Evolutionary conservation across 2,113 vertebrate species (phyloP).

Genomic region (Catharus bicknelli): DNA sequence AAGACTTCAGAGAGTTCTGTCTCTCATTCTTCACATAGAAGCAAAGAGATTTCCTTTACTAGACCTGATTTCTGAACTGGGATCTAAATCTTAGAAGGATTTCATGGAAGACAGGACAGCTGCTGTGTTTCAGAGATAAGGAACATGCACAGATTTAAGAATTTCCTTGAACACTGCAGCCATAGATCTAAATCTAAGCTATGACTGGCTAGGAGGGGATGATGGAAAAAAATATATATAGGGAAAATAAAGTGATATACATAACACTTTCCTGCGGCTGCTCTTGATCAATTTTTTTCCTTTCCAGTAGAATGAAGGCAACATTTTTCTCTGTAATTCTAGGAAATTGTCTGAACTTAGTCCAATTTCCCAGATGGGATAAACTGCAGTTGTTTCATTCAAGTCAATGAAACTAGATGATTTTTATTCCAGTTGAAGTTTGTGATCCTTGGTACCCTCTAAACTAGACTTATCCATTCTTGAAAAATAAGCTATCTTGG

Average conservation of each 20-base stretch:
- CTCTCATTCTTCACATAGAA: neutral
- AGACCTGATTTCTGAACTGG: neutral
- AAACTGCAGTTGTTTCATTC: neutral
- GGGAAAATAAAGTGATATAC: neutral
- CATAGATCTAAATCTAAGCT: neutral
- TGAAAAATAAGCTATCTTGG: neutral
- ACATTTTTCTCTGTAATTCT: neutral
- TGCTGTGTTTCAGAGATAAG: neutral
- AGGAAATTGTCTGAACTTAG: neutral
- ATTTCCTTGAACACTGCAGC: neutral
- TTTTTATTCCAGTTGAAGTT: neutral
- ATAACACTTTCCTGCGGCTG: neutral
- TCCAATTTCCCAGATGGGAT: neutral
- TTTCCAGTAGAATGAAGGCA: neutral
- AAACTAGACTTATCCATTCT: neutral
- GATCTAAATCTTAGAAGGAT: neutral
- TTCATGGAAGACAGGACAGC: neutral
- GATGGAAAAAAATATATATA: neutral
- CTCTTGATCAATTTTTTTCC: neutral
- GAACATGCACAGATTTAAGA: neutral
- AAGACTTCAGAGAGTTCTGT: neutral
- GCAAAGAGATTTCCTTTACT: neutral
- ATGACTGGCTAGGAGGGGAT: neutral
- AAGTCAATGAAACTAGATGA: neutral
- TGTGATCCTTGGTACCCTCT: neutral